A percentile compares a stretch with the other conserved stretches of the same genome.
Conservation (phyloP, 2,797 vertebrate species). For the Neomorphus geoffroyi region DNA sequence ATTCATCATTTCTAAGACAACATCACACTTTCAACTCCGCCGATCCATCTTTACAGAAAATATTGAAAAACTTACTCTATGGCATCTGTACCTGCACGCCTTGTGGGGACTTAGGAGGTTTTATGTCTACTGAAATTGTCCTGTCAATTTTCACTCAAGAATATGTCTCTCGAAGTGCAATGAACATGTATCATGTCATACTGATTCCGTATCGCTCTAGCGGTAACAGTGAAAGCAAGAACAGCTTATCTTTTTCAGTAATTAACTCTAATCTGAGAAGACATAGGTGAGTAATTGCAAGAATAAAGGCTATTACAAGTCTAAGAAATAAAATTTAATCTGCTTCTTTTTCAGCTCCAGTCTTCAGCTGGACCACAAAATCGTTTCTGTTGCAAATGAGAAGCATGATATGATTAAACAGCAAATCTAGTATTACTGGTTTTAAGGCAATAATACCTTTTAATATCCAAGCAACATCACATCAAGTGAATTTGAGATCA, state of each 20-base stretch:
- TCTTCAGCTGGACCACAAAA: not conserved
- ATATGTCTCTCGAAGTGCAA: not conserved
- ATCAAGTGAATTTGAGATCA: not conserved
- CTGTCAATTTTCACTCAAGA: not conserved
- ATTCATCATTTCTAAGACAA: not conserved
- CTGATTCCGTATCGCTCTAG: not conserved
- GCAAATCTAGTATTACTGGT: not conserved
- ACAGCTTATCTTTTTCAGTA: not conserved
- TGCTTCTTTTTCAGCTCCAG: not conserved
- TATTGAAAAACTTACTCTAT: not conserved
- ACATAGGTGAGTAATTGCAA: constrained; percentile 1
- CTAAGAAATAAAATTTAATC: not conserved
- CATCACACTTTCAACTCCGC: not conserved
- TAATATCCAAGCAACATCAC: not conserved
- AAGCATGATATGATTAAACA: not conserved
- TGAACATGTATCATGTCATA: not conserved
- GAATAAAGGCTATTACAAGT: not conserved
- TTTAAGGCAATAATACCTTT: not conserved
- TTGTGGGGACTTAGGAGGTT: not conserved
- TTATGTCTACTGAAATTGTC: not conserved
- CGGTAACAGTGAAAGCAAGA: not conserved
- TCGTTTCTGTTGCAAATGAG: not conserved
- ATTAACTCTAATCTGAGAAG: constrained; percentile 32
- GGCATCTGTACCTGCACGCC: not conserved
- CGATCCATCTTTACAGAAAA: not conserved